Base-by-base conservation (phyloP, 2,888 invertebrate genomes). In the Tachina fera region DNA sequence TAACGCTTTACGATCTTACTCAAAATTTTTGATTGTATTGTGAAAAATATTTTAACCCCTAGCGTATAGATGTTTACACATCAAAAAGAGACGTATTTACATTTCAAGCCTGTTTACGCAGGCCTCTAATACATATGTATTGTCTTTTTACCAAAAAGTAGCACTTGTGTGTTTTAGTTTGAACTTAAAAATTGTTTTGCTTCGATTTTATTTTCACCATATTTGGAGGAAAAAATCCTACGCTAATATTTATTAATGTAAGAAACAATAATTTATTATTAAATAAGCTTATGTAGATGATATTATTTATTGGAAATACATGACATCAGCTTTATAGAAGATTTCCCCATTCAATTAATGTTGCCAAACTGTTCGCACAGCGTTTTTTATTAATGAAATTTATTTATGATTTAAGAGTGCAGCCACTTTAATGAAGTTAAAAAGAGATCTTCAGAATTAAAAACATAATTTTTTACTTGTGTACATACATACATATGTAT, bases 171-270 rank as follows among this genome's bases (percentile, higher is more conserved):
- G 53, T 47, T 53, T 74, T 47, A 4, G 71, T 65, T 63, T 51
- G 51, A 83, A 60, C 14, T 41, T 9, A 31, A 71, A 70, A 13
- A 47, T 16, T 70, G 41, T 58, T 68, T 76, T 63, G n/a, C 31
- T 49, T 16, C 56, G 56, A 19, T 65, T 65, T 77, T 67, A 1
- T 51, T 51, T 51, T 60, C 13, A 45, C 65, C 71, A 67, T 83
- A 83, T 77, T 77, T 77, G 77, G 77, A 14, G 43, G 19, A 11
- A 45, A 74, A 74, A 74, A 74, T 81, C 80, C 80, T 74, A 81
- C 81, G 68, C 31, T 68, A 10, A n/a, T 22, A 22, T 67, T 31
- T 63, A 41, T 31, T 63, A 19, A 45, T 61, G 22, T 47, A 45
- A 53, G 31, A 63, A 13, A 70, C 51, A 45, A 13, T 74, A 74